These are phyloP conservation scores for Apostichopus japonicus DNA, from an alignment of 35 echinoderm and acorn worm genomes.

Conservation along the genomic window DNA sequence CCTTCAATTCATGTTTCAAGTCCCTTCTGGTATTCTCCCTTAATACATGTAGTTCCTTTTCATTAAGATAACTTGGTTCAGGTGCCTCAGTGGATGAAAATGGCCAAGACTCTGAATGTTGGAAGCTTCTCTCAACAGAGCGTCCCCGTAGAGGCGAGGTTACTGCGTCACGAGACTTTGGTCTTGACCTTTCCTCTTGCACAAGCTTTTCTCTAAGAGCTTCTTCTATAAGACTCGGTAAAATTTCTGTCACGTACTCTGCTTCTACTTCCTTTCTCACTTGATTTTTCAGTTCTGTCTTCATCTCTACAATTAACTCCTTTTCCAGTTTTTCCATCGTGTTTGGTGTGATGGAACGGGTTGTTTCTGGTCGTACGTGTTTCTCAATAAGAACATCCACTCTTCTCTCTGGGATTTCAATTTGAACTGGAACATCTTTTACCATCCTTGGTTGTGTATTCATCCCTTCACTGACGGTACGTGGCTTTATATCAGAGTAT, in stretches of 20 bases:
- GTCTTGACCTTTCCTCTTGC: background rate
- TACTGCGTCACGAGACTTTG: constrained; percentile 4
- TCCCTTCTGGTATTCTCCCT: constrained; percentile 29
- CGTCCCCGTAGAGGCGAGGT: constrained; percentile 38
- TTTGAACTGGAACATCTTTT: constrained; percentile 38
- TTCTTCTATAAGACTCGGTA: constrained; percentile 32
- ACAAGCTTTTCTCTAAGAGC: background rate
- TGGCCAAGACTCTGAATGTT: constrained; percentile 45
- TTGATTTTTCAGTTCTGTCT: constrained; percentile 15
- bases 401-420: background rate
- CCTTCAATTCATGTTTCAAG: constrained; percentile 22
- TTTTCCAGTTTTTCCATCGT: constrained; percentile 18
- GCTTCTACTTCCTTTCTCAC: constrained; percentile 29
- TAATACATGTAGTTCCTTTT: constrained; percentile 41
- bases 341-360: constrained; percentile 13
- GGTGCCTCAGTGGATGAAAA: constrained; percentile 50
- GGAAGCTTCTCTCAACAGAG: constrained; percentile 44
- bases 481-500: background rate
- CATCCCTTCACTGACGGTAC: background rate
- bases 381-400: background rate
- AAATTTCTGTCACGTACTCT: constrained; percentile 28
- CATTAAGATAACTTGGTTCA: background rate
- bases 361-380: constrained; percentile 4
- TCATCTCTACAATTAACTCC: constrained; percentile 31
- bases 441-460: background rate